Conservation (phyloP, 2,113 vertebrate genomes). For the Rhinichthys klamathensis region DNA sequence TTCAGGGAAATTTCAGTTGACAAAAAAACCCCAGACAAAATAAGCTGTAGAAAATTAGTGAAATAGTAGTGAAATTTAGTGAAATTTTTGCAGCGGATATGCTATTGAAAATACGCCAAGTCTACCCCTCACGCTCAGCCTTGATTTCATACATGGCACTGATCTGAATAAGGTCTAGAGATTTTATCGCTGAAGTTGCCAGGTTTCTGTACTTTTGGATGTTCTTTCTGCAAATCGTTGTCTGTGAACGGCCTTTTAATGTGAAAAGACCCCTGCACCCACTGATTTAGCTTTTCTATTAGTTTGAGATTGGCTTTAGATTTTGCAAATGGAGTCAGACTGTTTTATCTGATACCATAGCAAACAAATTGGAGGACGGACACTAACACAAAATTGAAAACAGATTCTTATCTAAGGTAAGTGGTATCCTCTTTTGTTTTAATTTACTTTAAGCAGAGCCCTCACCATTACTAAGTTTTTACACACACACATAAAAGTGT, state of each 20-base stretch:
- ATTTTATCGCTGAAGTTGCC: background rate
- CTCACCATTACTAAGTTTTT: background rate
- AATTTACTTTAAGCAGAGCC: background rate
- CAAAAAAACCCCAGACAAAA: too few relatives aligned
- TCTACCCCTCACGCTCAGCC: too few relatives aligned
- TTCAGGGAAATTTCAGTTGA: too few relatives aligned
- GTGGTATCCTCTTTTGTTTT: conserved; percentile 15
- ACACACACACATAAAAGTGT: background rate
- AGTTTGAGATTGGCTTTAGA: background rate
- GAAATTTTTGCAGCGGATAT: too few relatives aligned
- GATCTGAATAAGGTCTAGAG: too few relatives aligned
- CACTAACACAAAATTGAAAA: background rate
- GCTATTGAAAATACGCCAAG: too few relatives aligned
- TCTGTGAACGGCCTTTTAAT: background rate
- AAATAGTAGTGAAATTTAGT: too few relatives aligned
- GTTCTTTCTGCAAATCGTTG: background rate
- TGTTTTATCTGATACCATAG: background rate
- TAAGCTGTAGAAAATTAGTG: too few relatives aligned
- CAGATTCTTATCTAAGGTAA: background rate
- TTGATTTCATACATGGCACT: too few relatives aligned
- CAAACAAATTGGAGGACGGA: background rate
- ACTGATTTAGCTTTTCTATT: background rate
- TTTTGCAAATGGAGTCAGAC: background rate
- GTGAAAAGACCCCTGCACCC: background rate
- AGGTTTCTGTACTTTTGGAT: background rate